phyloP scores from a whole-genome alignment of 2,888 invertebrate genomes.

The Acanthoscelides obtectus region DNA sequence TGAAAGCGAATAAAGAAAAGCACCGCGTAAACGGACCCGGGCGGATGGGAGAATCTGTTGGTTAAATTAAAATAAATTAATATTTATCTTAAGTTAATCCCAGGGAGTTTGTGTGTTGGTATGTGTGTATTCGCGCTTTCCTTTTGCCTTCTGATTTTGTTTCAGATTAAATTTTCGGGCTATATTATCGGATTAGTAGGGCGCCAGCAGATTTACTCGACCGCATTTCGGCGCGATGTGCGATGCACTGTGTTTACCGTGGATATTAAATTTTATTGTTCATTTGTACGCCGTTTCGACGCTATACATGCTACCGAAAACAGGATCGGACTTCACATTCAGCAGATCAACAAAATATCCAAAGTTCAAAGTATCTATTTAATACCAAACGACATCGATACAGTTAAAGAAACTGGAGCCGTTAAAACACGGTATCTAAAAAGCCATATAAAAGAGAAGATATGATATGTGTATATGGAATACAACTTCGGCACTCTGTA shows the following conservation, averaged over 20 bases:
- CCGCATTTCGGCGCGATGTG: too few relatives aligned
- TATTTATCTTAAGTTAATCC: constrained; percentile 3
- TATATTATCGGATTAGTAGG: constrained; percentile 33
- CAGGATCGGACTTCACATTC: too few relatives aligned
- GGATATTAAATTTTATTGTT: constrained; percentile 42
- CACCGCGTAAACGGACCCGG: too few relatives aligned
- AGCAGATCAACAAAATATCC: too few relatives aligned
- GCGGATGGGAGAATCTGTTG: neutral
- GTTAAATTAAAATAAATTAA: constrained; percentile 3
- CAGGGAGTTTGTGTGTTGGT: neutral
- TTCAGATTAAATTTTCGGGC: constrained; percentile 28
- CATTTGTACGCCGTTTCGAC: constrained; percentile 37
- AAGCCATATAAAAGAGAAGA: too few relatives aligned
- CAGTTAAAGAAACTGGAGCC: too few relatives aligned
- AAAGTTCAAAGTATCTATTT: too few relatives aligned
- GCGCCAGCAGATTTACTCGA: constrained; percentile 32
- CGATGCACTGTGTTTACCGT: constrained; percentile 31
- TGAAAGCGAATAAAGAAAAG: neutral
- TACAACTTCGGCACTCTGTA: too few relatives aligned
- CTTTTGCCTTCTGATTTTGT: constrained; percentile 21
- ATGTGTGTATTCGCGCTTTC: neutral
- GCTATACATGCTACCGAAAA: too few relatives aligned
- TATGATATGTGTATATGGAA: too few relatives aligned
- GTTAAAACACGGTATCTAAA: too few relatives aligned
- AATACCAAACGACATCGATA: too few relatives aligned